Evolutionary conservation across 2,888 invertebrate genomes (phyloP).

Genomic region (Gari tellinella): DNA sequence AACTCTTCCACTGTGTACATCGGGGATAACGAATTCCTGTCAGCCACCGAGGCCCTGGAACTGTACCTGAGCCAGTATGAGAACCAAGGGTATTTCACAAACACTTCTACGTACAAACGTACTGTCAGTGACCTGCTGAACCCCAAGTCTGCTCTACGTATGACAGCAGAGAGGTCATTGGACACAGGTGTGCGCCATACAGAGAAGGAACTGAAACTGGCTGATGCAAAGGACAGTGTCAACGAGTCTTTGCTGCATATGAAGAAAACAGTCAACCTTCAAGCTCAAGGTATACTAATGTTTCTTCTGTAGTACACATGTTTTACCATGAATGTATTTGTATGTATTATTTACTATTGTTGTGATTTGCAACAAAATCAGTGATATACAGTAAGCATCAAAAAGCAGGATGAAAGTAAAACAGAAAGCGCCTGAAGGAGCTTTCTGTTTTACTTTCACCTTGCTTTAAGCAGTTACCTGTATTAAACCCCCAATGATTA

Average conservation of each 20-base stretch:
- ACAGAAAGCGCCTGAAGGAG: too few relatives aligned
- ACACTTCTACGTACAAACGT: conserved; percentile 48
- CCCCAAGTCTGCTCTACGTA: conserved; percentile 64
- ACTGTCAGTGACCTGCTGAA: conserved; percentile 63
- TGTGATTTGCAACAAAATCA: too few relatives aligned
- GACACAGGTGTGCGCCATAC: conserved; percentile 65
- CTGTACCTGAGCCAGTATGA: conserved; percentile 75
- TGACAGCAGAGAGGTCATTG: conserved; percentile 67
- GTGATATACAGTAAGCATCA: too few relatives aligned
- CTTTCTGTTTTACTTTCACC: too few relatives aligned
- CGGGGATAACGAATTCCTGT: conserved; percentile 68
- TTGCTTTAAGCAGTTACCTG: too few relatives aligned
- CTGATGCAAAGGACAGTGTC: conserved; percentile 58
- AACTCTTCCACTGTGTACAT: conserved; percentile 64
- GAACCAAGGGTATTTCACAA: conserved; percentile 22
- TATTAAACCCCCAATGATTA: too few relatives aligned
- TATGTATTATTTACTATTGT: too few relatives aligned
- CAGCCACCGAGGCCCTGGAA: conserved; percentile 75
- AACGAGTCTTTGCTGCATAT: conserved; percentile 62
- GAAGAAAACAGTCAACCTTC: conserved; percentile 59
- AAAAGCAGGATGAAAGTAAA: too few relatives aligned
- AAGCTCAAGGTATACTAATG: conserved; percentile 62
- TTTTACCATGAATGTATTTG: too few relatives aligned
- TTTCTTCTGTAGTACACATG: too few relatives aligned
- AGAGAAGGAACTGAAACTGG: conserved; percentile 58